Evolutionary conservation across 2,113 vertebrate genomes (phyloP).

Genomic region (Planiliza haematocheilus): DNA sequence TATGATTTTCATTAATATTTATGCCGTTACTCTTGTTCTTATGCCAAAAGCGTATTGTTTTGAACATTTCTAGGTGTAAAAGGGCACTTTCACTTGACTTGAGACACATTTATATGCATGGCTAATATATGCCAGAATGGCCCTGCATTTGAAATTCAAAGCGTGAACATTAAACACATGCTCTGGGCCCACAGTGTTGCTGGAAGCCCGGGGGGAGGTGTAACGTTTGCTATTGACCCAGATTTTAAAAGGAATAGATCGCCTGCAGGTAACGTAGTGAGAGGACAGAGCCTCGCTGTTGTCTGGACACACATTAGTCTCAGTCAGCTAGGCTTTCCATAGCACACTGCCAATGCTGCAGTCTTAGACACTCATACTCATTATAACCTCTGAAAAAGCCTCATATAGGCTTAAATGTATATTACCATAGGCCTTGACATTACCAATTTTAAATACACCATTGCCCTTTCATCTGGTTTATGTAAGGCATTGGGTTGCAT

Average conservation of each 20-base stretch:
- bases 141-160: constrained; percentile 72
- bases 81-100: constrained; percentile 44
- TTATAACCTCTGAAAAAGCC: constrained; percentile 34
- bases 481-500: neutral
- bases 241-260: constrained; percentile 73
- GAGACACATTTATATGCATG: constrained; percentile 40
- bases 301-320: constrained; percentile 70
- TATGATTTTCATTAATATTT: constrained; percentile 40
- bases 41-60: constrained; percentile 27
- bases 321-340: constrained; percentile 40
- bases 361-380: constrained; percentile 23
- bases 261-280: constrained; percentile 65
- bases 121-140: constrained; percentile 54
- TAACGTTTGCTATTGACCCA: constrained; percentile 78
- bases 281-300: constrained; percentile 59
- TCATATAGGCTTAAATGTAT: constrained; percentile 10
- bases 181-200: constrained; percentile 59
- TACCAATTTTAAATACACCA: neutral
- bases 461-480: neutral
- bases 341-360: constrained; percentile 17
- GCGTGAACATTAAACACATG: constrained; percentile 73
- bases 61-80: constrained; percentile 16
- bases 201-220: constrained; percentile 52
- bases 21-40: constrained; percentile 14
- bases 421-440: neutral